Percentiles rank a stretch among this genome's conserved stretches.
Evolutionary conservation across 2,113 vertebrate species (phyloP).

Genomic region (Balaenoptera acutorostrata): DNA sequence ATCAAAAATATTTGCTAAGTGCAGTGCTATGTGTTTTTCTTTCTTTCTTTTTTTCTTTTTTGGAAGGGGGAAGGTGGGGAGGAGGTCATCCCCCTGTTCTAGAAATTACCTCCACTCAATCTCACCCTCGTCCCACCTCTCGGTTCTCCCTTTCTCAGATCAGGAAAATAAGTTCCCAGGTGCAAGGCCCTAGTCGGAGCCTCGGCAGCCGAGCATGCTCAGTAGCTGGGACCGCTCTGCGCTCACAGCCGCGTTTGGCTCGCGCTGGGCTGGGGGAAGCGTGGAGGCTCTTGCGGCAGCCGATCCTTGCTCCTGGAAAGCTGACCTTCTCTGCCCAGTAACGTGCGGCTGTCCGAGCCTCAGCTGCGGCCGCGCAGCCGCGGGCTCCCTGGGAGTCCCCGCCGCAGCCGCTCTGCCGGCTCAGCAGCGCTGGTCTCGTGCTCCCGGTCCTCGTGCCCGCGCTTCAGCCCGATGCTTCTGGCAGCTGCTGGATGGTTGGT

Average conservation of each 20-base stretch:
- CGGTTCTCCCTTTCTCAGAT: background rate
- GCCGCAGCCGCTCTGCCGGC: background rate
- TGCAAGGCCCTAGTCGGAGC: background rate
- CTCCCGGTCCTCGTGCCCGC: background rate
- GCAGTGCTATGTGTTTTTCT: background rate
- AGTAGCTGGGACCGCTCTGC: background rate
- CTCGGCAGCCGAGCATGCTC: slow-evolving; percentile 57
- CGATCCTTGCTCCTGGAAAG: background rate
- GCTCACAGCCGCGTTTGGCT: background rate
- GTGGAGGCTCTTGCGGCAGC: background rate
- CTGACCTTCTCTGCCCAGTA: rapidly evolving
- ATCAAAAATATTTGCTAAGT: background rate
- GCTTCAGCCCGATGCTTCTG: background rate
- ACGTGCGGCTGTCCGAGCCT: background rate
- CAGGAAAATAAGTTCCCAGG: background rate
- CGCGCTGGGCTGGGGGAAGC: background rate
- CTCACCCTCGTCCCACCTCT: background rate
- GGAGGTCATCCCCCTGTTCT: background rate
- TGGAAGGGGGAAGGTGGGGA: rapidly evolving
- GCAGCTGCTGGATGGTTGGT: background rate
- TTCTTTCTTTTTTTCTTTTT: too few relatives aligned
- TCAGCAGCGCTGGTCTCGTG: background rate
- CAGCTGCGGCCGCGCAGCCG: background rate
- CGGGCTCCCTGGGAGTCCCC: background rate
- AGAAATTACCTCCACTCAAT: background rate